These are phyloP conservation scores for Hylaea fasciaria DNA, from an alignment of 2,888 invertebrate species.

Conservation along the genomic window DNA sequence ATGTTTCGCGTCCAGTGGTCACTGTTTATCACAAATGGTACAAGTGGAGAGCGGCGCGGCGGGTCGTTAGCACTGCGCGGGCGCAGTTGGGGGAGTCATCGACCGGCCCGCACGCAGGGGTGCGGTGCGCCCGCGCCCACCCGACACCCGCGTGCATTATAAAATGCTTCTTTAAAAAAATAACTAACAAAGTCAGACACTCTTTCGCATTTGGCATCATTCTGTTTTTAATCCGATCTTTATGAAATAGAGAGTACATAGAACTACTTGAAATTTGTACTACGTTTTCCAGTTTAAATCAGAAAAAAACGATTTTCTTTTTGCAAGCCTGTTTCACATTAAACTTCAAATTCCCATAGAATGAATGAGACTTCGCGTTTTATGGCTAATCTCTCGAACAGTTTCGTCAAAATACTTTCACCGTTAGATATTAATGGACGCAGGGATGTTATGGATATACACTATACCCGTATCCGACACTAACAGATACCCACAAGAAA, in stretches of 20 bases:
- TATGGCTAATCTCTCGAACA: not conserved
- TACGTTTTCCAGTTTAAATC: too few species aligned
- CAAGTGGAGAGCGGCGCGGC: conserved; percentile 51
- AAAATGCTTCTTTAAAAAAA: not conserved
- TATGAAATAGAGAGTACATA: too few species aligned
- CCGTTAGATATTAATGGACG: too few species aligned
- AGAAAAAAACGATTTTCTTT: too few species aligned
- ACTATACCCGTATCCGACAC: too few species aligned
- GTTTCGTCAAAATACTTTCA: not conserved
- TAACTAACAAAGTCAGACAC: not conserved
- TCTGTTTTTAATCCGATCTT: too few species aligned
- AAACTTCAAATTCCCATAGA: not conserved
- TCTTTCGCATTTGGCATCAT: not conserved
- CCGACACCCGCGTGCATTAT: not conserved
- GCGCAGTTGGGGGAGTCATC: conserved; percentile 73
- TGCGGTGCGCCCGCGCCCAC: conserved; percentile 44
- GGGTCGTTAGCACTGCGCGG: conserved; percentile 69
- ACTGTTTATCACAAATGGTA: conserved; percentile 36
- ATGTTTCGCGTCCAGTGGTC: conserved; percentile 6
- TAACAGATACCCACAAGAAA: too few species aligned
- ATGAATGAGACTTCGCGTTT: not conserved
- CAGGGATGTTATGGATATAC: too few species aligned
- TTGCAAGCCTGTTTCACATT: too few species aligned
- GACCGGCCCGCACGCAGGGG: conserved; percentile 71
- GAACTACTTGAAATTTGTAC: too few species aligned